These are phyloP conservation scores for Stictonetta naevosa DNA, from an alignment of 2,113 vertebrate genomes.

Conservation along the genomic window DNA sequence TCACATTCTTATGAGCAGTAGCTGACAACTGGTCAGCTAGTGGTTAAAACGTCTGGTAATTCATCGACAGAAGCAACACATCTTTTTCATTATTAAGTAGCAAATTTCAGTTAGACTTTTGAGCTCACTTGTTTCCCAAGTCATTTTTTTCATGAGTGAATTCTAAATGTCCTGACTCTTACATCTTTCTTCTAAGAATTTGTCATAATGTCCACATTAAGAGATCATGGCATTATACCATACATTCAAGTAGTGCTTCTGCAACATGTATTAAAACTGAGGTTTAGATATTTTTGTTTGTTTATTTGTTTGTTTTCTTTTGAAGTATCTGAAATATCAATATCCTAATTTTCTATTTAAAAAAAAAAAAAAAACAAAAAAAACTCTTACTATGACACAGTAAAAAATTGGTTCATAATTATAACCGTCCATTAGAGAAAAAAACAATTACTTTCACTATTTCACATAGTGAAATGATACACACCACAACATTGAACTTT, in stretches of 20 bases:
- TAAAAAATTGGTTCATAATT: not conserved
- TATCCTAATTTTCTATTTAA: not conserved
- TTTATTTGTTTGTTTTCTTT: not conserved
- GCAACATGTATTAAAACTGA: not conserved
- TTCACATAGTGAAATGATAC: not conserved
- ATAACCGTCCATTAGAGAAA: not conserved
- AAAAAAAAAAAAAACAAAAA: constrained; percentile 13
- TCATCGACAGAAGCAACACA: not conserved
- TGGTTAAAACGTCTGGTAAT: constrained; percentile 1
- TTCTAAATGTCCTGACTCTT: not conserved
- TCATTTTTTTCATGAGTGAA: not conserved
- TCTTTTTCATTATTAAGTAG: not conserved
- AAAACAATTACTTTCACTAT: not conserved
- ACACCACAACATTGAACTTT: not conserved
- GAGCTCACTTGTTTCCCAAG: not conserved
- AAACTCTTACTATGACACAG: not conserved
- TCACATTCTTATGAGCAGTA: not conserved
- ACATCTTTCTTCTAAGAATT: not conserved
- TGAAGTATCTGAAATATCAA: not conserved
- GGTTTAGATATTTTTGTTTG: not conserved
- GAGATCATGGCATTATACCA: not conserved
- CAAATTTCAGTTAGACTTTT: not conserved
- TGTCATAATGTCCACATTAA: not conserved
- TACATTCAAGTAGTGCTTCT: not conserved
- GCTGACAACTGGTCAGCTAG: not conserved